These are phyloP conservation scores for Agapostemon virescens DNA, from an alignment of 2,888 invertebrate species.

Conservation along the genomic window DNA sequence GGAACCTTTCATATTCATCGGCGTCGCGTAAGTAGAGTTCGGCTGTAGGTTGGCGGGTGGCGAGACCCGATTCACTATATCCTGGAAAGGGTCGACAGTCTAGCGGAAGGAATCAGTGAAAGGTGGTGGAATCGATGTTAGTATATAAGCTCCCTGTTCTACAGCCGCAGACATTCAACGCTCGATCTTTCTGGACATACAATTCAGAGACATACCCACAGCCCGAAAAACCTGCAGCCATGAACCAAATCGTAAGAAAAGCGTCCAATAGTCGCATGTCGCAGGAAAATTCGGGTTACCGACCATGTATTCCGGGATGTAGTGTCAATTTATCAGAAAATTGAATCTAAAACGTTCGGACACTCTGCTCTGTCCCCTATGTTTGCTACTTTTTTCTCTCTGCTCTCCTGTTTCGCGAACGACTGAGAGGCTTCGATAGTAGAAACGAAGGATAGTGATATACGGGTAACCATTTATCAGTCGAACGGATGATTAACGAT, in stretches of 20 bases:
- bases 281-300: neutral
- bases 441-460: slow-evolving; percentile 15
- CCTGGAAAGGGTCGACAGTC: slow-evolving; percentile 68
- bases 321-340: slow-evolving; percentile 14
- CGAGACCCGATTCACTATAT: slow-evolving; percentile 37
- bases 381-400: neutral
- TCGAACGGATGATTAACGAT: neutral
- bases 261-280: neutral
- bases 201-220: slow-evolving; percentile 40
- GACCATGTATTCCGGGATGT: neutral
- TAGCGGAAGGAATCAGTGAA: slow-evolving; percentile 71
- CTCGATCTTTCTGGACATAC: slow-evolving; percentile 55
- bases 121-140: slow-evolving; percentile 77
- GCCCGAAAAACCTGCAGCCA: slow-evolving; percentile 52
- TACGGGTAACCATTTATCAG: neutral
- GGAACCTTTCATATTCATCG: slow-evolving; percentile 57
- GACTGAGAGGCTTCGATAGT: neutral
- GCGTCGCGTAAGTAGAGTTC: slow-evolving; percentile 27
- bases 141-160: slow-evolving; percentile 76
- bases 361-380: neutral
- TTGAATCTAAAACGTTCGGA: slow-evolving; percentile 9
- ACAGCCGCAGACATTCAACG: slow-evolving; percentile 71
- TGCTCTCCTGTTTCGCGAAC: neutral
- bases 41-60: slow-evolving; percentile 31
- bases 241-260: slow-evolving; percentile 73